These are phyloP conservation scores for Dolichallabes microphthalmus DNA, from an alignment of 2,113 vertebrate genomes.

Conservation along the genomic window DNA sequence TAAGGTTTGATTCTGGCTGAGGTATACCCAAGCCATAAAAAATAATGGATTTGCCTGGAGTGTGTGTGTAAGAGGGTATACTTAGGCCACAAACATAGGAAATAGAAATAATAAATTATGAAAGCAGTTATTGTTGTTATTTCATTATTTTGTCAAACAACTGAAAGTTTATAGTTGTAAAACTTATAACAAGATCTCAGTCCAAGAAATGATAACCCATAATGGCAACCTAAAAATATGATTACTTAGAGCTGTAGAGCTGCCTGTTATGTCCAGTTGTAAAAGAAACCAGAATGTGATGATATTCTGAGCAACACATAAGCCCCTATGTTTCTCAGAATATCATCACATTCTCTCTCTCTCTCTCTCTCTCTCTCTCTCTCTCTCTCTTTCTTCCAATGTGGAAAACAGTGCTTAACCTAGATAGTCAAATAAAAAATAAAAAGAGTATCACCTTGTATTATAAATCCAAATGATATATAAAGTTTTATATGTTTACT, in stretches of 20 bases:
- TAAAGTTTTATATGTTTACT: not conserved
- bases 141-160: conserved; percentile 22
- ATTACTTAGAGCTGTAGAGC: not conserved
- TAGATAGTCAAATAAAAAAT: not conserved
- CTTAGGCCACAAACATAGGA: conserved; percentile 26
- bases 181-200: not conserved
- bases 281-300: conserved; percentile 33
- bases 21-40: conserved; percentile 5
- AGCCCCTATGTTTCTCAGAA: not conserved
- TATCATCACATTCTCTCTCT: not conserved
- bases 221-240: conserved; percentile 34
- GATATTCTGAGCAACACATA: conserved; percentile 26
- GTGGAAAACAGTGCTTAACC: not conserved
- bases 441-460: not conserved
- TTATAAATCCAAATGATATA: not conserved
- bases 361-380: not conserved
- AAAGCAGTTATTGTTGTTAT: not conserved
- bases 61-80: not conserved
- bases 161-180: conserved; percentile 31
- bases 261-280: conserved; percentile 15
- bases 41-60: not conserved
- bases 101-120: conserved; percentile 6
- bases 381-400: not conserved
- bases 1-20: not conserved
- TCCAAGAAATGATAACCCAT: conserved; percentile 40